A percentile compares a stretch with the other conserved stretches of the same genome.
phyloP scores from a whole-genome alignment of 2,113 vertebrate genomes.

The Psilopsiagon aurifrons region DNA sequence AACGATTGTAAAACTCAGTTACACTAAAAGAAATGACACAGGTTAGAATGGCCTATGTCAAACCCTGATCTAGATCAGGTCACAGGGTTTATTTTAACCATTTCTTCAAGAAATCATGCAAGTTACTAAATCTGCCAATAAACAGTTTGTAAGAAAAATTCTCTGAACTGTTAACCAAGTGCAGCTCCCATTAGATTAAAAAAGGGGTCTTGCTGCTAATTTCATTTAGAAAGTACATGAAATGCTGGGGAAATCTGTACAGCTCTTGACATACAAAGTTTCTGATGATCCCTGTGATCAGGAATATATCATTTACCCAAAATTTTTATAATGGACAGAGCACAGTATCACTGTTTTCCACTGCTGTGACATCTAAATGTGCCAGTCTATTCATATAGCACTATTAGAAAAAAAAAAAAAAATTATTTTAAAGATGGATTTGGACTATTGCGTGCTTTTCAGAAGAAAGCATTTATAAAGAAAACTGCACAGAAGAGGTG shows the following conservation, averaged over 20 bases:
- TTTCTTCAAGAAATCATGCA: background rate
- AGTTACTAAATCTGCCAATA: background rate
- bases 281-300: background rate
- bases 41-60: background rate
- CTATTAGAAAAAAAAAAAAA: background rate
- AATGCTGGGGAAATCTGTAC: background rate
- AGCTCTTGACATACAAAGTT: background rate
- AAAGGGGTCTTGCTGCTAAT: background rate
- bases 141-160: conserved; percentile 12
- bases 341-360: background rate
- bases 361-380: background rate
- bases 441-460: background rate
- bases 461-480: background rate
- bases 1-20: background rate
- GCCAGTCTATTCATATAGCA: background rate
- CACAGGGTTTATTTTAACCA: background rate
- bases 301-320: background rate
- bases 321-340: background rate
- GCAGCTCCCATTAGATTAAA: background rate
- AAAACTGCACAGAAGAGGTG: background rate
- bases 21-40: background rate
- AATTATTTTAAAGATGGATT: background rate
- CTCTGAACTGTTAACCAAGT: background rate
- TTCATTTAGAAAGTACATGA: background rate
- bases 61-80: background rate